Percentiles rank a stretch among this genome's conserved stretches.
Evolutionary conservation across 1,140 invertebrate species (phyloP).

Genomic region (Megalopta genalis): DNA sequence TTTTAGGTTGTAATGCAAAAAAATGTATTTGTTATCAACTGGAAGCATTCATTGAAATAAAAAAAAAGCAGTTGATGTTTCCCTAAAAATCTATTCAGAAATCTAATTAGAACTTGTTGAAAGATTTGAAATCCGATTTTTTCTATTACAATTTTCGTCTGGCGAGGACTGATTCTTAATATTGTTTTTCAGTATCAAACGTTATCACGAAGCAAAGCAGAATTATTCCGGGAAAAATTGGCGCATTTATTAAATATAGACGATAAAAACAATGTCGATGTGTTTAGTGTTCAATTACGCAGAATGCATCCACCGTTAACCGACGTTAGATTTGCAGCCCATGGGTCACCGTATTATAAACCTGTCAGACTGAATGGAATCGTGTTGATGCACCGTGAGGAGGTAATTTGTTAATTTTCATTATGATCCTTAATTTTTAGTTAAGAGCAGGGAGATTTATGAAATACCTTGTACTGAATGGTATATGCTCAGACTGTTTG

Average conservation of each 20-base stretch:
- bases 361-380: slow-evolving; percentile 96
- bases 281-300: slow-evolving; percentile 95
- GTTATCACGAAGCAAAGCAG: slow-evolving; percentile 91
- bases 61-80: too few relatives aligned
- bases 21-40: too few relatives aligned
- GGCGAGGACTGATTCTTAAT: not conserved
- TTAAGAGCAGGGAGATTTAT: not conserved
- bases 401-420: slow-evolving; percentile 79
- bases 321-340: slow-evolving; percentile 96
- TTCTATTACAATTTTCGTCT: not conserved
- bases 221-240: slow-evolving; percentile 92
- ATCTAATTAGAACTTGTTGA: too few relatives aligned
- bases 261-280: slow-evolving; percentile 93
- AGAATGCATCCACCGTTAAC: slow-evolving; percentile 93
- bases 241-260: slow-evolving; percentile 89
- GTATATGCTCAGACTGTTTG: too few relatives aligned
- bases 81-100: too few relatives aligned
- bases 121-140: too few relatives aligned
- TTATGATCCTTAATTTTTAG: too few relatives aligned
- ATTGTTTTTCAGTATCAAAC: slow-evolving; percentile 83
- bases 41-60: too few relatives aligned
- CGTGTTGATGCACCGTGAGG: slow-evolving; percentile 94
- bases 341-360: slow-evolving; percentile 97
- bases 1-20: too few relatives aligned
- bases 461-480: not conserved